Base-by-base conservation (phyloP, 2,888 invertebrate species). In the Cybosia mesomella region DNA sequence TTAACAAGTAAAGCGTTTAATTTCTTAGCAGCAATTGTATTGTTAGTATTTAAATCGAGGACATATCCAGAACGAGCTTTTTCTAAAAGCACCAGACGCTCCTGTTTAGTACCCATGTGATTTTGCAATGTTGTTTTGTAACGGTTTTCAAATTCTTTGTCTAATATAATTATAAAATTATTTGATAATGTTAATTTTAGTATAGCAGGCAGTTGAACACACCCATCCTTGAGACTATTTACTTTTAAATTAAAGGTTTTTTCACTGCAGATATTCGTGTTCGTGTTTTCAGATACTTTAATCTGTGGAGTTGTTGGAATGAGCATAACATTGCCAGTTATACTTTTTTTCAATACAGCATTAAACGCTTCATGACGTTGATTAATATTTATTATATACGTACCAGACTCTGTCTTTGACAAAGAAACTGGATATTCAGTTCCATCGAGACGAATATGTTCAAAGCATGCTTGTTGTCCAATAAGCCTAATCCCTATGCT, bases 111-210 rank as follows among this genome's bases (percentile, higher is more conserved):
- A 39, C 70, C 75, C 24, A 89, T 68, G 36, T 76, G 68, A 36
- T 83, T 68, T 24, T 82, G 76, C 11, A 91, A 75, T 8, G 76
- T 74, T 64, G 87, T 64, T 54, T 72, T 85, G 58, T 83, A 88
- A 32, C 57, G 73, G 43, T 77, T 89, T 80, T 91, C 90, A 77
- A 87, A 92, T 83, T 94, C 93, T 75, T 91, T 92, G 66, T 93
- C 91, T 57, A 92, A 69, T 53, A 90, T 74, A 57, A 92, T 73
- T 24, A 86, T 67, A 70, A 83, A 92, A 77, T 90, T 91, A 1
- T 81, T 73, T 8, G 92, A 92, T 59, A 73, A 22, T n/a, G 89
- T 90, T 13, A 64, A 55, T 78, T 85, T 86, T 66, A 92, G 76
- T 22, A 90, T 75, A 24, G 85, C 86, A 11, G 89, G 84, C 39